Evolutionary conservation across 2,113 vertebrate species (phyloP).

Genomic region (Phyllostomus discolor): DNA sequence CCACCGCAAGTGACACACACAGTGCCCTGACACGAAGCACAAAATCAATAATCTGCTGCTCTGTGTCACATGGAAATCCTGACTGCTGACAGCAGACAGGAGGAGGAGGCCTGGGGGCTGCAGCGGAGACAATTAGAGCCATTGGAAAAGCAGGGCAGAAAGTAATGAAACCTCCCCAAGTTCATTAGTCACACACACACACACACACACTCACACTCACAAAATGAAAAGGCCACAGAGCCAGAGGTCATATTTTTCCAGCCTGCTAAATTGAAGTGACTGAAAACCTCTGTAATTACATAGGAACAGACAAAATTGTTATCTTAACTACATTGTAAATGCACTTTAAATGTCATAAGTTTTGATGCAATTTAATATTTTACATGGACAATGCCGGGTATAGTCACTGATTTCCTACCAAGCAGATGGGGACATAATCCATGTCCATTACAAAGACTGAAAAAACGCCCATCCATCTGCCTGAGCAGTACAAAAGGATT

Average conservation of each 20-base stretch:
- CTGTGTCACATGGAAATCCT: slow-evolving; percentile 58
- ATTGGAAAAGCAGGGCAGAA: slow-evolving; percentile 34
- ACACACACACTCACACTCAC: neutral
- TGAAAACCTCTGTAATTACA: slow-evolving; percentile 79
- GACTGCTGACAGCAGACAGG: slow-evolving; percentile 44
- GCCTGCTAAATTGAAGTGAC: slow-evolving; percentile 75
- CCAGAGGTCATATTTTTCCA: slow-evolving; percentile 63
- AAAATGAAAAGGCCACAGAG: slow-evolving; percentile 12
- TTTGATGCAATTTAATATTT: slow-evolving; percentile 54
- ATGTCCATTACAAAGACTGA: slow-evolving; percentile 47
- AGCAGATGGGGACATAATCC: slow-evolving; percentile 10
- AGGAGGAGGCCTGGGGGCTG: slow-evolving; percentile 17
- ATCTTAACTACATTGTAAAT: slow-evolving; percentile 78
- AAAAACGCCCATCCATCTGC: slow-evolving; percentile 63
- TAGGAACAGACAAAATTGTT: slow-evolving; percentile 79
- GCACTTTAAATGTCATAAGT: slow-evolving; percentile 69
- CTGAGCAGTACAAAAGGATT: neutral
- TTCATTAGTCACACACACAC: slow-evolving; percentile 11
- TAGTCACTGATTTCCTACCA: slow-evolving; percentile 27
- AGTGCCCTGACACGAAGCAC: slow-evolving; percentile 46
- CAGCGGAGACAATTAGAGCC: slow-evolving; percentile 37
- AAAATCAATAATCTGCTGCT: slow-evolving; percentile 51
- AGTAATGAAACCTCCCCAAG: slow-evolving; percentile 57
- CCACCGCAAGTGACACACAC: slow-evolving; percentile 51
- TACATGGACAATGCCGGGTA: slow-evolving; percentile 52